These are phyloP conservation scores for Sphenopsis melanotis DNA, from an alignment of 2,797 vertebrate genomes.

Conservation along the genomic window DNA sequence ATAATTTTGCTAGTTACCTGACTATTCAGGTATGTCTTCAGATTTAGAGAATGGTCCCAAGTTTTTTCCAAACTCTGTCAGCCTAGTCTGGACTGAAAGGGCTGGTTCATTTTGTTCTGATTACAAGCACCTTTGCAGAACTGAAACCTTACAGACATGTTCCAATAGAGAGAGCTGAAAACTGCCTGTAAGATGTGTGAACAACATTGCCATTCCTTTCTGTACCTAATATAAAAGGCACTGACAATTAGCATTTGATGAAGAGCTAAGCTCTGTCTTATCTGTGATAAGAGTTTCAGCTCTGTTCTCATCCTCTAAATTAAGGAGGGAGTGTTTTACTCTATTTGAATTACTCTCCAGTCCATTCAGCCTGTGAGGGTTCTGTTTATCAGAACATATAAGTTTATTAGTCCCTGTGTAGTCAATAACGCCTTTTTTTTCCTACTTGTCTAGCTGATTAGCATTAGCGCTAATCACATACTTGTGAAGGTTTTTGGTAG, in stretches of 20 bases:
- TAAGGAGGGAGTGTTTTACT: background rate
- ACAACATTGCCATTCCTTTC: background rate
- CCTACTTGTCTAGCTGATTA: background rate
- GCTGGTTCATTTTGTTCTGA: background rate
- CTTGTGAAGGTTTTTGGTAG: background rate
- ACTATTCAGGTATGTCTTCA: background rate
- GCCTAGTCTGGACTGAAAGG: background rate
- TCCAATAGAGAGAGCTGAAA: background rate
- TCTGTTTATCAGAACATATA: background rate
- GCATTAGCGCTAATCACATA: background rate
- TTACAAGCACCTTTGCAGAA: background rate
- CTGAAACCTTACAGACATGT: background rate
- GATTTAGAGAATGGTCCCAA: background rate
- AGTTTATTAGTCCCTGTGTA: background rate
- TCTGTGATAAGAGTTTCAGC: background rate
- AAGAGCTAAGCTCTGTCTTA: background rate
- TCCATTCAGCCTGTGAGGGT: background rate
- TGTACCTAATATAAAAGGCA: background rate
- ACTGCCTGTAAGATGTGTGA: background rate
- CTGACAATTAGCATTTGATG: slow-evolving; percentile 3
- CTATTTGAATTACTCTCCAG: background rate
- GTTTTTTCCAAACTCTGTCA: background rate
- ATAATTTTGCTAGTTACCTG: background rate
- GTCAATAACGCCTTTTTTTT: background rate
- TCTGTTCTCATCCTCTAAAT: background rate